Percentiles rank a stretch among this genome's conserved stretches.
Evolutionary conservation across 2,888 invertebrate species (phyloP).

Genomic region (Smittia aterrima): DNA sequence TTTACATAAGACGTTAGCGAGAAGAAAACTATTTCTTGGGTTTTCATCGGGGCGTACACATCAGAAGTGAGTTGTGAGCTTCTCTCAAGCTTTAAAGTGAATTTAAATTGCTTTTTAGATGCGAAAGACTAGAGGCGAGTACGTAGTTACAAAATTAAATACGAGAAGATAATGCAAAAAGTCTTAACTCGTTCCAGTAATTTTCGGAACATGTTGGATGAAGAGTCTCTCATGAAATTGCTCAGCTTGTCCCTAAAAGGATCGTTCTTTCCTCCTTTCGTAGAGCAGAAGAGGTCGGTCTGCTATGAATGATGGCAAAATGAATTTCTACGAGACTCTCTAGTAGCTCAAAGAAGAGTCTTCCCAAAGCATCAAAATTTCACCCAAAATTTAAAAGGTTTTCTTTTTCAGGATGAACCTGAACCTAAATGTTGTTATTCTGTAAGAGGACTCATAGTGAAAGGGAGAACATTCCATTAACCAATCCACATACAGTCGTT

Average conservation of each 20-base stretch:
- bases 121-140: not conserved
- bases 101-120: constrained; percentile 23
- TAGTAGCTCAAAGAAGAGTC: too few species aligned
- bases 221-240: constrained; percentile 21
- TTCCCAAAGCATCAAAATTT: too few species aligned
- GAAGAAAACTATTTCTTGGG: not conserved
- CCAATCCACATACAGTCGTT: not conserved
- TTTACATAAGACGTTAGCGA: constrained; percentile 1
- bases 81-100: constrained; percentile 9
- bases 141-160: constrained; percentile 11
- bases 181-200: not conserved
- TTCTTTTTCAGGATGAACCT: not conserved
- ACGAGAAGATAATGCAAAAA: not conserved
- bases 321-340: constrained; percentile 26
- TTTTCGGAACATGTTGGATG: constrained; percentile 29
- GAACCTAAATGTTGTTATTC: not conserved
- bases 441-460: not conserved
- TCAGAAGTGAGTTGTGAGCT: not conserved
- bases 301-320: constrained; percentile 8
- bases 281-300: constrained; percentile 1
- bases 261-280: not conserved
- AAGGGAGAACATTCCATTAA: constrained; percentile 3
- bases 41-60: not conserved
- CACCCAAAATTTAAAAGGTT: constrained; percentile 5
- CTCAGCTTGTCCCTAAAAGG: not conserved